phyloP scores from a whole-genome alignment of 1,140 invertebrate genomes.

The Leptestheria dahalacensis region DNA sequence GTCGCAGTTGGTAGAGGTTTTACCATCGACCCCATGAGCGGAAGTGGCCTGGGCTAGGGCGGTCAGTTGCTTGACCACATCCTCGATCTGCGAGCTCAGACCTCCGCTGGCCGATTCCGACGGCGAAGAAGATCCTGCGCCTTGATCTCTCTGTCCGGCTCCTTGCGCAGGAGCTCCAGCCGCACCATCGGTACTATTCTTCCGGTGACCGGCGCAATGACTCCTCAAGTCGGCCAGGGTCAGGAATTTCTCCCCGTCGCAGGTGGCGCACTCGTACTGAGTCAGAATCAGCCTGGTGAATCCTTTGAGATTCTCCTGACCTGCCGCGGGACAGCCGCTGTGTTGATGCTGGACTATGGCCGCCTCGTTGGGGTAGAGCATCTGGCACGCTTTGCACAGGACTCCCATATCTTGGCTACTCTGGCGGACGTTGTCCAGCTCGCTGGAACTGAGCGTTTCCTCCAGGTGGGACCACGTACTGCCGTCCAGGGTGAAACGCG shows the following conservation, averaged over 20 bases:
- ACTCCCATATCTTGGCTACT: slow-evolving; percentile 54
- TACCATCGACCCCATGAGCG: slow-evolving; percentile 26
- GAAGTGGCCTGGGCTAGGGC: slow-evolving; percentile 51
- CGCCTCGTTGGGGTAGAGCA: slow-evolving; percentile 59
- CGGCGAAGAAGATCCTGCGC: slow-evolving; percentile 12
- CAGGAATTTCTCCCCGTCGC: slow-evolving; percentile 31
- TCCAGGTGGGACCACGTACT: slow-evolving; percentile 20
- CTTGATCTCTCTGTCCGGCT: not conserved
- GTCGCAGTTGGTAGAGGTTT: slow-evolving; percentile 17
- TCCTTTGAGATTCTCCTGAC: slow-evolving; percentile 22
- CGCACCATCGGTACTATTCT: not conserved
- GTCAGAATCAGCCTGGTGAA: slow-evolving; percentile 44
- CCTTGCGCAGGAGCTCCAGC: not conserved
- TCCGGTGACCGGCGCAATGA: slow-evolving; percentile 39
- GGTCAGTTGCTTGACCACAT: slow-evolving; percentile 66
- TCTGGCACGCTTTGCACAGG: slow-evolving; percentile 70
- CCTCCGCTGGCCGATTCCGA: slow-evolving; percentile 27
- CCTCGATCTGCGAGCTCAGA: slow-evolving; percentile 60
- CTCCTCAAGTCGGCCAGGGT: slow-evolving; percentile 40
- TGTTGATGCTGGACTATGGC: slow-evolving; percentile 54
- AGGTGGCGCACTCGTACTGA: slow-evolving; percentile 19
- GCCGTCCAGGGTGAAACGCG: slow-evolving; percentile 34
- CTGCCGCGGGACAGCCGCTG: slow-evolving; percentile 36
- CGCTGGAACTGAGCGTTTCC: slow-evolving; percentile 27
- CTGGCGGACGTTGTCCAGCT: slow-evolving; percentile 24